phyloP scores from a whole-genome alignment of 2,113 vertebrate genomes.

The Labeo rohita region DNA sequence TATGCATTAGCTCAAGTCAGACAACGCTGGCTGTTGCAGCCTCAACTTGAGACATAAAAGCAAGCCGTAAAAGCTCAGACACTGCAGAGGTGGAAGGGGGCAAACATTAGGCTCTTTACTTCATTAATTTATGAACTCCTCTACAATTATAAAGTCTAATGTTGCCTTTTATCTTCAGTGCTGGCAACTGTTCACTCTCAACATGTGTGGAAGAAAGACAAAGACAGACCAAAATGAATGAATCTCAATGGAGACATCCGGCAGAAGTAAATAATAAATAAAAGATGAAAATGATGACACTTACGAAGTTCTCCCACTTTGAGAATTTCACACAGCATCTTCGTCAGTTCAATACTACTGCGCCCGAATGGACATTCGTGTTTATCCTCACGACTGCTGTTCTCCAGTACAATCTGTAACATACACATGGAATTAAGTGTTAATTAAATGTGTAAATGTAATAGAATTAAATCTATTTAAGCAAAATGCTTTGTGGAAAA shows the following conservation, averaged over 20 bases:
- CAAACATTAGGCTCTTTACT: conserved; percentile 57
- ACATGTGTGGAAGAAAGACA: neutral
- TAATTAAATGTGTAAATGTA: neutral
- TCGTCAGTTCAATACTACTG: conserved; percentile 98
- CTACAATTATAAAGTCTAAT: conserved; percentile 66
- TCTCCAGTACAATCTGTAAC: conserved; percentile 94
- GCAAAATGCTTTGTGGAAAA: neutral
- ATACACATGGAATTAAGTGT: neutral
- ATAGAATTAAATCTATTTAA: neutral
- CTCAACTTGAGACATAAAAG: neutral
- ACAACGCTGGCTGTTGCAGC: neutral
- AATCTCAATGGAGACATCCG: neutral
- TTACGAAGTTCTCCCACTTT: conserved; percentile 99
- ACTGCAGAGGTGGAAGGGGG: conserved; percentile 26
- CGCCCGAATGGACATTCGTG: conserved; percentile 98
- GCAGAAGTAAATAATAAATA: neutral
- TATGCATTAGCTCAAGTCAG: neutral
- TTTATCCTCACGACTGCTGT: conserved; percentile 98
- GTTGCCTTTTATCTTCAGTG: conserved; percentile 59
- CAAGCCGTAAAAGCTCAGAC: conserved; percentile 7
- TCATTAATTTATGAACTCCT: conserved; percentile 67
- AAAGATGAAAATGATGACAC: conserved; percentile 64
- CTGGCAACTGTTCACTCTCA: conserved; percentile 18
- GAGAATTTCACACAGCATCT: conserved; percentile 97
- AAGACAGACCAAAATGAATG: neutral